Base-by-base conservation (phyloP, 2,113 vertebrate genomes). In the Merops nubicus region DNA sequence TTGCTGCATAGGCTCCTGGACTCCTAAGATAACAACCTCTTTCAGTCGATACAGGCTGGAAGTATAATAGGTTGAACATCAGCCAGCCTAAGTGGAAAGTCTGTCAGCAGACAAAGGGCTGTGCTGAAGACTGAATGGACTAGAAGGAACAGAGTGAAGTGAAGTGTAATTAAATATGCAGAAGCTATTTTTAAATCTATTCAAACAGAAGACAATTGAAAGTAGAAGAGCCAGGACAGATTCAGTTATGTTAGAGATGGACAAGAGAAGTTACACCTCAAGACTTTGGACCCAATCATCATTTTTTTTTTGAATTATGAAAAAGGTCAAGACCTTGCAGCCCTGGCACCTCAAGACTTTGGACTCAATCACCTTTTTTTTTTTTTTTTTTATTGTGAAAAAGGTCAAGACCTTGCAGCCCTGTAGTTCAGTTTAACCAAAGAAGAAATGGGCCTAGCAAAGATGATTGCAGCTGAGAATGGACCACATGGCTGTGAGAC, bases 151-250 rank as follows among this genome's bases (percentile, higher is more conserved):
- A 59, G 64, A 76, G 81, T 31, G 57, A 69, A 80, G 51, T 16
- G 67, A 36, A 75, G 54, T 19, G 0, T 29, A 92, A 88, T 95
- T 93, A 86, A 95, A 67, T 38, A 82, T 36, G 29, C 67, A 65
- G 72, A 40, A 72, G 45, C 19, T 96, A 38, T 89, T 87, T 96
- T 82, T 75, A 11, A 62, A 63, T 36, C 50, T 36, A 77, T 47
- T 84, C 86, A 70, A 77, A 88, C 9, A 57, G 47, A 42, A 89
- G 68, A 82, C 36, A 92, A 47, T 5, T 33, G 62, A 69, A 84
- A 31, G 69, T 28, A 86, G 53, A 68, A 76, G 64, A 63, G 56
- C 40, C 88, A 73, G 43, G 48, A 78, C 17, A 72, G 43, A 81
- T 68, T n/a, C 34, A 63, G 16, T 48, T 15, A 8, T 9, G 23